Base-by-base conservation (phyloP, 1,140 invertebrate genomes). In the Mesaphorura yosii region DNA sequence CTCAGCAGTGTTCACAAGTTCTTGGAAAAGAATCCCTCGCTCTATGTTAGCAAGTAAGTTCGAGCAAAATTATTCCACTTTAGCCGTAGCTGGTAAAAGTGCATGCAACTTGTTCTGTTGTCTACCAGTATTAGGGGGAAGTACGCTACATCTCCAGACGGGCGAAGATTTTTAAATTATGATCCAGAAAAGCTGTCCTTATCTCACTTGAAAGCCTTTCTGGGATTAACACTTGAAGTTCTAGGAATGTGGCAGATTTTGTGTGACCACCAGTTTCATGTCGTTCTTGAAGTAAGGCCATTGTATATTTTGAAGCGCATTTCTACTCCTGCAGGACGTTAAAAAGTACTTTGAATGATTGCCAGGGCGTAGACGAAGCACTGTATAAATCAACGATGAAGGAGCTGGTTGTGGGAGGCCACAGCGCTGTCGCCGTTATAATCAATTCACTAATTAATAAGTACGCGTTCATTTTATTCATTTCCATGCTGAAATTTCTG, bases 171-270 rank as follows among this genome's bases (percentile, higher is more conserved):
- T 5, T 22, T 12, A 2, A 5, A 7, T 2, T 42, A 57, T 27
- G 60, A 63, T 45, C 25, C 42, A 12, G 60, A 83, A 63, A 77
- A 82, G 62, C 78, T 81, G 60, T 91, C 88, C 0, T 68, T 94
- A 25, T 78, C 82, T 53, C 78, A 84, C 19, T 67, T 94, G 1
- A 80, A 82, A 67, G 73, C 79, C 31, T 80, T 93, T 59, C 77
- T 92, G 23, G 78, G 76, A 51, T 80, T 89, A 66, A 77, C 83
- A 2, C 83, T 84, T 65, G 91, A 98, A 73, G 85, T 94, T 60
- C 70, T 97, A 29, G 86, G 85, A 25, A 71, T 98, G n/a, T 94
- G 91, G 88, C 86, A 86, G 66, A 82, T 98, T 37, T 69, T 97
- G 0, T 86, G 82, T 64, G 88, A 95, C 65, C 91, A 97, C 70